Base-by-base conservation (phyloP, 2,888 invertebrate genomes). In the Ischnura elegans region DNA sequence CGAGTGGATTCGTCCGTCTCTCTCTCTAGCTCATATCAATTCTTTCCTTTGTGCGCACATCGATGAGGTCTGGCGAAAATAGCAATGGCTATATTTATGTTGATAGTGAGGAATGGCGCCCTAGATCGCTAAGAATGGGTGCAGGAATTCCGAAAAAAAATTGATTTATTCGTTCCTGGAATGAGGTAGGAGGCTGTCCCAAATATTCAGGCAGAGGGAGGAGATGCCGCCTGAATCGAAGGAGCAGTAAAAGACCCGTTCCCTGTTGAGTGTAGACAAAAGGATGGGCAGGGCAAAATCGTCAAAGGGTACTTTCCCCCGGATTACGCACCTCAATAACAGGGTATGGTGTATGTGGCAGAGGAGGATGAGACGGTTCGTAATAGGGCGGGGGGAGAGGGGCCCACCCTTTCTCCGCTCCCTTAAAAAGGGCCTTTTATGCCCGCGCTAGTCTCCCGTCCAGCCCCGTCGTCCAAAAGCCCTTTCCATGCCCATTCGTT, bases 401-500 rank as follows among this genome's bases (percentile, higher is more conserved):
- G 61, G 61, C 25, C n/a, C 25, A 25, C 6, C 5, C 25, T 25
- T 25, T 6, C 29, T 29, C 10, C 29, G 36, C n/a, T 61, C n/a
- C 61, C 61, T 16, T 29, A 36, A 36, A 76, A 36, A 36, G 76
- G 36, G 5, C 76, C 76, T 76, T 76, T 76, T 76, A 76, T 76
- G 36, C 36, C 29, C 61, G 6, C 25, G 5, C 61, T n/a, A 10
- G 29, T 6, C 76, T 29, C 25, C 76, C 16, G 76, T 25, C 76
- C 76, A 36, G 36, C 76, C 36, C 76, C 29, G 8, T 25, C 5
- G 5, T 61, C 76, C 76, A 29, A 29, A 8, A 36, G 76, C 76
- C 25, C 76, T 76, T 76, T 76, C 36, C 76, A 76, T 76, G 76
- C 76, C 36, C 36, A 76, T 76, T 76, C 76, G 76, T 76, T 76